Evolutionary conservation across 2,797 vertebrate genomes (phyloP), one percentile per base, ranked within the genome.

Genomic region (Sebastes goodei): DNA sequence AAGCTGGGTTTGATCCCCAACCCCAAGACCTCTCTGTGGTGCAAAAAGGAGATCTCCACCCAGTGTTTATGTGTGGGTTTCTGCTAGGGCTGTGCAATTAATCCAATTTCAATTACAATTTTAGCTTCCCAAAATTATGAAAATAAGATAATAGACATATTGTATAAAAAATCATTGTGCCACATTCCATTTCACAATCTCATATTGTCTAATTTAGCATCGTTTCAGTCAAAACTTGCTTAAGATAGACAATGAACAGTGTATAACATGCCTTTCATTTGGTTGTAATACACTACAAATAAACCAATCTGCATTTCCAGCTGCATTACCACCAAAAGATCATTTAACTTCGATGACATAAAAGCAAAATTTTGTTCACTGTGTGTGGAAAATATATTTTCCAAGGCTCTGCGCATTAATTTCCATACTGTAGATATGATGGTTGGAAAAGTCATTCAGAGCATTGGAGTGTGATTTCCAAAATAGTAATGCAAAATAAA

Each of bases 1-100:
- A 63, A 78, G 23, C 56, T 27, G 55, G 74, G 63, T 56, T 68
- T 57, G 12, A 57, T 7, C 57, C 25, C 23, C 25, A 38, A 65
- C 38, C 49, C 21, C 38, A 67, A 29, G 6, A 25, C 42, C 7
- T 46, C 38, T 46, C 38, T 46, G 38, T 42, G 6, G 38, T 32
- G 20, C 8, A 2, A 15, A 46, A 17, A 27, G 32, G 2, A 52
- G 10, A 10, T 55, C 6, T 7, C 21, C 20, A n/a, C 23, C 7
- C n/a, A 49, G 21, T 15, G 12, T 35, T 23, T 23, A 3, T 49
- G 27, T 62, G 42, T 46, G 42, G 42, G 42, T 46, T 46, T 46
- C 42, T 46, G 42, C 42, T 46, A 46, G 42, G 42, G 42, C 42
- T 17, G 6, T 46, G 42, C 6, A 46, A 46, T 46, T 0, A 46